Conservation (phyloP, 2,113 vertebrate species). For the Poeciliopsis turrubarensis region DNA sequence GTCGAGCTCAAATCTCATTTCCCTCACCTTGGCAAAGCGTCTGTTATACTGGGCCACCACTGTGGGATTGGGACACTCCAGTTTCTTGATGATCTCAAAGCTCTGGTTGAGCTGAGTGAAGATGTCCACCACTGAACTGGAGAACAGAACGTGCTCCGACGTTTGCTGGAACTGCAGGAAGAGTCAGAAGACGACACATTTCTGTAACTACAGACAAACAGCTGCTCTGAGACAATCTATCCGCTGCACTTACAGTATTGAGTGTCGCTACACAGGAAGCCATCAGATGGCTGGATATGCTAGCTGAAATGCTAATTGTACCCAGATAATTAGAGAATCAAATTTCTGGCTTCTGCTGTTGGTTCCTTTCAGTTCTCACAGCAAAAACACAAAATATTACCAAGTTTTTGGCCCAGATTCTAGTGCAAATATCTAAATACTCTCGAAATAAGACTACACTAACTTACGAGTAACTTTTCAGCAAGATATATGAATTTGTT, state of each 20-base stretch:
- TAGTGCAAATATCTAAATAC: too few relatives aligned
- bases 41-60: constrained; percentile 90
- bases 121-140: constrained; percentile 97
- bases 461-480: too few relatives aligned
- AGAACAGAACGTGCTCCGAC: constrained; percentile 96
- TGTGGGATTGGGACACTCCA: constrained; percentile 91
- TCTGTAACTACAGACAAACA: not conserved
- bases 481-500: too few relatives aligned
- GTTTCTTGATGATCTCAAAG: constrained; percentile 96
- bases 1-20: not conserved
- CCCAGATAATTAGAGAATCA: not conserved
- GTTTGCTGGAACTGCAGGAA: constrained; percentile 92
- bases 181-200: not conserved
- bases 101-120: constrained; percentile 99
- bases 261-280: constrained; percentile 5
- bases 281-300: constrained; percentile 10
- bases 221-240: not conserved
- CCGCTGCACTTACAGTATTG: not conserved
- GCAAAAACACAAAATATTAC: too few relatives aligned
- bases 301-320: not conserved
- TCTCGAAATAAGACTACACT: too few relatives aligned
- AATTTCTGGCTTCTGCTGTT: not conserved
- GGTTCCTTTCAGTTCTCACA: not conserved
- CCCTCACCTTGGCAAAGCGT: constrained; percentile 92
- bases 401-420: too few relatives aligned